Percentiles rank a stretch among this genome's conserved stretches.
Evolutionary conservation across 2,113 vertebrate genomes (phyloP).

Genomic region (Clupea harengus): DNA sequence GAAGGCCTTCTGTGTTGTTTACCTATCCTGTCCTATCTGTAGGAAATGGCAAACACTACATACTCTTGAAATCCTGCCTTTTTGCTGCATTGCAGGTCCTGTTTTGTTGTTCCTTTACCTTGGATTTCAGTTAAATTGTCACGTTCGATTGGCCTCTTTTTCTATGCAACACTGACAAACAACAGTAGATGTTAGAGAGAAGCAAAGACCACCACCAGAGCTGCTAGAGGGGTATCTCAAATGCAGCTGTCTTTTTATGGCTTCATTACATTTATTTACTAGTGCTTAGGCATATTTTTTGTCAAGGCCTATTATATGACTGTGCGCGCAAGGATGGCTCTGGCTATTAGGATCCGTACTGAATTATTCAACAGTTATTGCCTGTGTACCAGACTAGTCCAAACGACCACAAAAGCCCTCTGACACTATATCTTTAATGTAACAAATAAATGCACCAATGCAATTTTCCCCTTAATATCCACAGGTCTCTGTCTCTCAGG

Average conservation of each 20-base stretch:
- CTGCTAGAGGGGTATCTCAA: neutral
- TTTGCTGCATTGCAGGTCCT: neutral
- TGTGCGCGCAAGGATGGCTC: neutral
- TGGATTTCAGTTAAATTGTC: too few species aligned
- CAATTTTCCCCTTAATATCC: neutral
- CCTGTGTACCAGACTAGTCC: neutral
- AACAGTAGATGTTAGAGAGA: too few species aligned
- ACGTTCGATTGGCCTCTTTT: too few species aligned
- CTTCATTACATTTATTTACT: neutral
- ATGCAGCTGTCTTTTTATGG: neutral
- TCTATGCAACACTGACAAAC: too few species aligned
- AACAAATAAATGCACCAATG: neutral
- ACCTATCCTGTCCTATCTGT: neutral
- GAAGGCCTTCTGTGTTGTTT: neutral
- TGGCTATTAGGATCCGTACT: neutral
- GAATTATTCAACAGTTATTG: neutral
- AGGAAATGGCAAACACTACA: too few species aligned
- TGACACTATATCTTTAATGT: neutral
- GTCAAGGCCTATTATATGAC: neutral
- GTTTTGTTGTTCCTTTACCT: too few species aligned
- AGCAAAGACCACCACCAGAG: neutral
- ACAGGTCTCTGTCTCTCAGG: neutral
- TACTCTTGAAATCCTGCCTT: neutral
- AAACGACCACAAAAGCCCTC: too few species aligned
- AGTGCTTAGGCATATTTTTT: neutral